phyloP scores from a whole-genome alignment of 2,113 vertebrate species.

The Ellobius talpinus region DNA sequence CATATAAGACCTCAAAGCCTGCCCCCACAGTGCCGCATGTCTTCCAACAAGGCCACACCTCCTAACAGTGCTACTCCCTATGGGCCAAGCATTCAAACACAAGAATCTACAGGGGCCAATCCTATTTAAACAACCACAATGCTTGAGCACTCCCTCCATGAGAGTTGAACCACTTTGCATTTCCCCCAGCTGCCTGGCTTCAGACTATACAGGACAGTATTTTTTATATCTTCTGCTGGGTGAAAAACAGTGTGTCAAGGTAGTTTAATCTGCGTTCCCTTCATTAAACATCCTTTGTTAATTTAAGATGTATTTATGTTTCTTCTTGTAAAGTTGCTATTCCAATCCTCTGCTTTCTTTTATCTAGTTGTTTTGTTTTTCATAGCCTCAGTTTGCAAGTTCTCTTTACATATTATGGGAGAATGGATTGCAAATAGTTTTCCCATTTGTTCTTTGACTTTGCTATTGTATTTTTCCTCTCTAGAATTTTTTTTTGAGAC shows the following conservation, averaged over 20 bases:
- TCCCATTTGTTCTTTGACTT: background rate
- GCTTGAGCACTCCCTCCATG: background rate
- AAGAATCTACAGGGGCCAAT: background rate
- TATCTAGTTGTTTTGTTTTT: background rate
- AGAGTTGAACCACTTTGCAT: background rate
- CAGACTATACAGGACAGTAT: background rate
- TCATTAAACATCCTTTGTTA: background rate
- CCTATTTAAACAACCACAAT: background rate
- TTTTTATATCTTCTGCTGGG: background rate
- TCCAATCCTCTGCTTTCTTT: background rate
- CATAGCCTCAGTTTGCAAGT: background rate
- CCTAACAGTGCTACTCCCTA: background rate
- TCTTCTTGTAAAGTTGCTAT: background rate
- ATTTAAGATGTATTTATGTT: constrained; percentile 6
- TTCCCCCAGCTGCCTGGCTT: background rate
- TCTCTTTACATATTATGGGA: background rate
- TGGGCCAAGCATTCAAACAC: background rate
- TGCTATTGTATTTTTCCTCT: background rate
- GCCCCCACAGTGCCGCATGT: background rate
- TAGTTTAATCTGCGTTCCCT: background rate
- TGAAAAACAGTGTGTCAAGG: background rate
- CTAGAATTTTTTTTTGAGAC: background rate
- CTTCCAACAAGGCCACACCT: background rate
- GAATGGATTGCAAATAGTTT: background rate
- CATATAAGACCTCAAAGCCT: background rate